Evolutionary conservation across 2,888 invertebrate species (phyloP), one percentile per base, ranked within the genome.

Genomic region (Ophraella communa): DNA sequence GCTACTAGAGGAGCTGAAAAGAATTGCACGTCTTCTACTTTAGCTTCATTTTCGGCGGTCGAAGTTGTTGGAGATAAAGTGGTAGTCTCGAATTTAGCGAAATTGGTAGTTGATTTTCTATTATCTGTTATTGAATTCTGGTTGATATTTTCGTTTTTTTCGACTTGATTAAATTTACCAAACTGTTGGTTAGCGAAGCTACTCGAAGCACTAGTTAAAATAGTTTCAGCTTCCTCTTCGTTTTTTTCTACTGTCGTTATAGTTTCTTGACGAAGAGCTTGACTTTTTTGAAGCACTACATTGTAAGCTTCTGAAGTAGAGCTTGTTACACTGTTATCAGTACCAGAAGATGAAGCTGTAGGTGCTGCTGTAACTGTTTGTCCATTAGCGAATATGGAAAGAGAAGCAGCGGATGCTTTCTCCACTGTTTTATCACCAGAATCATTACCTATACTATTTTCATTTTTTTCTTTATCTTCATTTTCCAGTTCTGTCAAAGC

Each of bases 1-100:
- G 93, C 92, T 0, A 94, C 91, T 64, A 94, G 78, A 0, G 94
- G 93, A 2, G 93, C 93, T 71, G 90, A 89, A 76, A 90, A 91
- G 54, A 94, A 92, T 79, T 93, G 92, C 1, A 93, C 91, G 76
- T 89, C 87, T 74, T 88, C 86, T 2, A 89, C 89, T 71, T 88
- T 81, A 4, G 80, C 86, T 79, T 89, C 88, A 61, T 87, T 89
- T 57, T 90, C 78, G 87, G 89, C 80, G 0, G 89, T 90, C n/a
- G 90, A 88, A 57, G 86, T 85, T 0, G 88, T 87, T 2, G 88
- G 86, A 0, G 86, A 83, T 8, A 84, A 85, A 3, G 82, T 71
- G 27, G 76, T 74, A 5, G 69, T 51, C 65, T 69, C 71, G 4
- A 65, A 58, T 62, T 67, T 71, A 11, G 54, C 53, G 44, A 51